Base-by-base conservation (phyloP, 2,797 vertebrate species). In the Sardinella longiceps region DNA sequence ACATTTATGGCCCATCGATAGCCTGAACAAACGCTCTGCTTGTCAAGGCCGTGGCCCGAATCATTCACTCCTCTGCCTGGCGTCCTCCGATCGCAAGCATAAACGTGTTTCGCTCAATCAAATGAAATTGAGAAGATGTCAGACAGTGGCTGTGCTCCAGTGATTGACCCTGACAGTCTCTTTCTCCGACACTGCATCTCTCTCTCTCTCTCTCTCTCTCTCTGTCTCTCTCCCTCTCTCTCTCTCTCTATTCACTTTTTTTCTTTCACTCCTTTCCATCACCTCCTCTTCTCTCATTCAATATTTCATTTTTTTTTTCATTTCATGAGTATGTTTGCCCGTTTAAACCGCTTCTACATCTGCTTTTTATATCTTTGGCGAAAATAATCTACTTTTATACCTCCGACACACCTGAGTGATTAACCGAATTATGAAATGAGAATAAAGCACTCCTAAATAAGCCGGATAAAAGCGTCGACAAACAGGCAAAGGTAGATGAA, bases 61-160 rank as follows among this genome's bases (percentile, higher is more conserved):
- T 43, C 33, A 74, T 39, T 53, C 23, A 53, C 50, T 39, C 33
- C 58, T 70, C 45, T 77, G 25, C 33, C 84, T 77, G 82, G 60
- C 82, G 82, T 63, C 48, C 81, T 37, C 84, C 51, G 25, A 37
- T 39, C 84, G 84, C 81, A 83, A 80, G 86, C 90, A 89, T 80
- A 90, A 92, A 91, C 84, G 87, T 86, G 82, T 60, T 84, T 90
- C 87, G 89, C 89, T 90, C 88, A 87, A 84, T 93, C 87, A 90
- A 87, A 90, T 89, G 84, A 87, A 90, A 89, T 85, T 77, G 90
- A 87, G 87, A 84, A 89, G 90, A 90, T 88, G 88, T 90, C 90
- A 91, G 89, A 74, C 77, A 82, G 86, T 87, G 90, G 89, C 87
- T 48, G 5, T 80, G 51, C 85, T 93, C 91, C 89, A 89, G 66